Base-by-base conservation (phyloP, 2,113 vertebrate species). In the Mesitornis unicolor region DNA sequence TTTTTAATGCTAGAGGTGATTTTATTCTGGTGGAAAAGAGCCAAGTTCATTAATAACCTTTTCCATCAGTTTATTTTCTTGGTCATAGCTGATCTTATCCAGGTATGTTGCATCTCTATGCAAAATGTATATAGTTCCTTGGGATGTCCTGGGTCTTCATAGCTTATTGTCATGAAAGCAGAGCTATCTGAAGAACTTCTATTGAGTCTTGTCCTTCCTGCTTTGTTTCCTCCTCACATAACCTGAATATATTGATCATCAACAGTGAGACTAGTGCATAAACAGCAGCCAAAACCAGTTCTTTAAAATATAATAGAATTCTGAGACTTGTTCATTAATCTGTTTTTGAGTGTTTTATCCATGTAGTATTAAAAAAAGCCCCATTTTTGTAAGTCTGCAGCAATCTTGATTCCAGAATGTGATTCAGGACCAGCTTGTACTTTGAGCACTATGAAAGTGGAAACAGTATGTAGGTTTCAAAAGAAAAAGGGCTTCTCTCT, bases 61-160 rank as follows among this genome's bases (percentile, higher is more conserved):
- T 84, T 77, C 42, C 24, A 43, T 51, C 9, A 0, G 0, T 53
- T 84, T 61, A 21, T 73, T 57, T 59, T 87, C 35, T 54, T 65
- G n/a, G 56, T 81, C 51, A 11, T 22, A 16, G 1, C 21, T 22
- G 57, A 71, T 68, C 19, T 69, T 26, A 31, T 14, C 36, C 68
- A 56, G 68, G 10, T 19, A 0, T 2, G 5, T 51, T 64, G 45
- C 4, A 0, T 68, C 76, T 24, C 45, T 47, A 1, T 40, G 45
- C 42, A 54, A 63, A 60, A 9, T 33, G 7, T 21, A 5, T 47
- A 15, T 7, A 33, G 36, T 56, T 87, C 25, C 24, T 20, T 48
- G 53, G 36, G 20, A 15, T 43, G 26, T n/a, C 5, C 2, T 0
- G 43, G 11, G 13, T 43, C 38, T 51, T 87, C 31, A 13, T 7